These are phyloP conservation scores for Torymus aiolomorphi DNA, from an alignment of 2,888 invertebrate genomes.

Conservation along the genomic window DNA sequence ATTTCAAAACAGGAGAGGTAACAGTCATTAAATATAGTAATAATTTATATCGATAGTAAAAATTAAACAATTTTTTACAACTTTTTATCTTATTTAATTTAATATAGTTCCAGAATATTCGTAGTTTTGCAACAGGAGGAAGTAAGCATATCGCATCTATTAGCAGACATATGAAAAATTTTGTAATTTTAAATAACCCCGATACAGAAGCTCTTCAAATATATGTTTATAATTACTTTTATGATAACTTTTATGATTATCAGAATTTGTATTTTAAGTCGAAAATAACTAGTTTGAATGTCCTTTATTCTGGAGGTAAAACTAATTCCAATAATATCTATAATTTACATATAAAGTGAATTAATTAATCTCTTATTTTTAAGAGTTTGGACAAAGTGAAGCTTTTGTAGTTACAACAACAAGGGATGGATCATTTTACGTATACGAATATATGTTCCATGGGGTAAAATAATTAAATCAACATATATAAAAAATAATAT, in stretches of 20 bases:
- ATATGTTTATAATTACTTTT: slow-evolving; percentile 61
- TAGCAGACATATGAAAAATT: slow-evolving; percentile 59
- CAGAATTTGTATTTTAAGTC: slow-evolving; percentile 67
- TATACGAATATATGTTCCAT: slow-evolving; percentile 67
- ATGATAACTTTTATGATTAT: slow-evolving; percentile 65
- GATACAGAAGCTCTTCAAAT: slow-evolving; percentile 65
- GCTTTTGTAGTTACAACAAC: slow-evolving; percentile 65
- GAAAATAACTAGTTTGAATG: slow-evolving; percentile 61
- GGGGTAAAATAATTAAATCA: slow-evolving; percentile 61
- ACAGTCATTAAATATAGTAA: neutral
- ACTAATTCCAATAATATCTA: neutral
- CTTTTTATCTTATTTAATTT: slow-evolving; percentile 12
- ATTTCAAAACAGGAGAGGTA: slow-evolving; percentile 59
- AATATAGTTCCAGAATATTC: slow-evolving; percentile 62
- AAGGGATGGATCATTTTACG: slow-evolving; percentile 63
- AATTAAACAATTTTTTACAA: neutral
- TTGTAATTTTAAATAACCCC: slow-evolving; percentile 66
- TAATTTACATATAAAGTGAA: neutral
- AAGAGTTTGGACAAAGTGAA: slow-evolving; percentile 62
- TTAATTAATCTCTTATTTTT: slow-evolving; percentile 12
- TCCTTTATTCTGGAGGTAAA: slow-evolving; percentile 67
- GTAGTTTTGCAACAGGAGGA: slow-evolving; percentile 63
- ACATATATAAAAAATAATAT: slow-evolving; percentile 10
- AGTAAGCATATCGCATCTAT: slow-evolving; percentile 65
- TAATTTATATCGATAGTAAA: neutral